A percentile compares a stretch with the other conserved stretches of the same genome.
These are phyloP conservation scores for Eremobia ochroleuca DNA, from an alignment of 2,888 invertebrate species.

Conservation along the genomic window DNA sequence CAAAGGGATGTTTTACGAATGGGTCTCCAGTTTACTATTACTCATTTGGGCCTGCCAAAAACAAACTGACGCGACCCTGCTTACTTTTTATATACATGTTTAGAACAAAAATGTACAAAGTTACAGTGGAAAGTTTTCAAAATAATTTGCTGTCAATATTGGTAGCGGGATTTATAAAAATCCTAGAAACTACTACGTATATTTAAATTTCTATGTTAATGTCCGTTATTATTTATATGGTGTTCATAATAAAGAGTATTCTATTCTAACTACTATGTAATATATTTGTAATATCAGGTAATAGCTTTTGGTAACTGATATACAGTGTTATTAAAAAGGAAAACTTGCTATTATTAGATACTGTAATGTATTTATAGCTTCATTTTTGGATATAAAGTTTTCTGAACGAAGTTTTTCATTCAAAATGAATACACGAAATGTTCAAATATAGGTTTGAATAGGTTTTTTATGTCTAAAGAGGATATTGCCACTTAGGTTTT, in stretches of 20 bases:
- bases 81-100: constrained; percentile 48
- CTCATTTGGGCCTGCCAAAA: constrained; percentile 76
- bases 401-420: constrained; percentile 2
- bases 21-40: constrained; percentile 76
- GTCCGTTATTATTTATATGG: too few species aligned
- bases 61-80: constrained; percentile 60
- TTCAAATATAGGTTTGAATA: neutral
- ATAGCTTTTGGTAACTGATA: constrained; percentile 30
- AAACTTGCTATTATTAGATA: constrained; percentile 16
- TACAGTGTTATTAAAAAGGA: constrained; percentile 21
- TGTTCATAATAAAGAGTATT: too few species aligned
- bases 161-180: constrained; percentile 36
- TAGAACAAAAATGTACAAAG: constrained; percentile 56
- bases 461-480: neutral
- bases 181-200: constrained; percentile 31
- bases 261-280: constrained; percentile 16
- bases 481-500: neutral
- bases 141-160: constrained; percentile 47
- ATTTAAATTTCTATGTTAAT: too few species aligned
- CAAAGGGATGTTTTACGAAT: constrained; percentile 71
- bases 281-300: constrained; percentile 34
- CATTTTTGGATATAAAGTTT: constrained; percentile 8
- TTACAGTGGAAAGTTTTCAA: constrained; percentile 44
- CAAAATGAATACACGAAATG: neutral
- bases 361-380: neutral